Conservation (phyloP, 2,797 vertebrate species). For the Megalops cyprinoides region DNA sequence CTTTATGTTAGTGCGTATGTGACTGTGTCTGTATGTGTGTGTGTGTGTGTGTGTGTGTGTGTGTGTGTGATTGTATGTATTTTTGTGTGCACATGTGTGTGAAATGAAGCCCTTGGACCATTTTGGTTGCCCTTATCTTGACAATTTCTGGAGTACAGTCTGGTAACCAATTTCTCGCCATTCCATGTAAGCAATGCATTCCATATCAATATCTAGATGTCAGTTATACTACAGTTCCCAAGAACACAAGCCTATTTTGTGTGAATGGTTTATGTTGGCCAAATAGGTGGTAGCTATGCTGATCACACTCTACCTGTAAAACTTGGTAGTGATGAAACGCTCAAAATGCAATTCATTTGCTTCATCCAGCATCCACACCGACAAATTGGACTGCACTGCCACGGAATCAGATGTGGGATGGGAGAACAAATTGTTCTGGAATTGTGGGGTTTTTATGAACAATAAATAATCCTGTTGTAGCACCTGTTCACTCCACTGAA, state of each 20-base stretch:
- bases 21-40: too few relatives aligned
- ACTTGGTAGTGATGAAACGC: neutral
- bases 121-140: neutral
- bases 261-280: neutral
- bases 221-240: neutral
- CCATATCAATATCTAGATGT: neutral
- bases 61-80: neutral
- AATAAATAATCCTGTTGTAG: constrained; percentile 28
- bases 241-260: neutral
- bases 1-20: too few relatives aligned
- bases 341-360: constrained; percentile 9
- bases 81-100: neutral
- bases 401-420: constrained; percentile 21
- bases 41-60: too few relatives aligned
- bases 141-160: neutral
- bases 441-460: constrained; percentile 11
- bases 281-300: neutral
- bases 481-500: constrained; percentile 5
- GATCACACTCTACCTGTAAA: neutral
- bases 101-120: neutral
- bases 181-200: neutral
- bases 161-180: neutral
- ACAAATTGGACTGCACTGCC: neutral
- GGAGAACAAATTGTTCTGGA: neutral
- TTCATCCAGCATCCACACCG: constrained; percentile 25